These are phyloP conservation scores for Galerucella calmariensis DNA, from an alignment of 2,888 invertebrate species.

Conservation along the genomic window DNA sequence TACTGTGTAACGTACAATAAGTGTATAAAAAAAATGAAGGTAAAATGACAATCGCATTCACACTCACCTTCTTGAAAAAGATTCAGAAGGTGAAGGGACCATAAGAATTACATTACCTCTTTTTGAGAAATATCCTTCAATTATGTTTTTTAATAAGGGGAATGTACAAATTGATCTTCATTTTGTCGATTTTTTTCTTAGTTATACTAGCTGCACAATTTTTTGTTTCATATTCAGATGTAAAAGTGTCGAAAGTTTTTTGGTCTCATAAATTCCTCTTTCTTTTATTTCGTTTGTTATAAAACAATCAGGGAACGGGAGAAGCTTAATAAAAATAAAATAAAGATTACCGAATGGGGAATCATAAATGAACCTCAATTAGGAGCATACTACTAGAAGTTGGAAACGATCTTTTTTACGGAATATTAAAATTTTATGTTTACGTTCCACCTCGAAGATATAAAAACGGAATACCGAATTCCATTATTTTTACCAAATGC, in stretches of 20 bases:
- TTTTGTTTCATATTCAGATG: no score
- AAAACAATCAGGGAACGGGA: not conserved
- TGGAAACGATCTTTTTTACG: slow-evolving; percentile 29
- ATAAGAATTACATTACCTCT: no score
- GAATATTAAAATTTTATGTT: slow-evolving; percentile 37
- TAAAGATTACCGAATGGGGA: slow-evolving; percentile 9
- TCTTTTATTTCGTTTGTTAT: not conserved
- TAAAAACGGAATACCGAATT: slow-evolving; percentile 30
- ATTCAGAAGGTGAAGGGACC: no score
- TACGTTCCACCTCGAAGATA: slow-evolving; percentile 26
- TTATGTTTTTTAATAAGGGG: no score
- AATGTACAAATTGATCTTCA: no score
- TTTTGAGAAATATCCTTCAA: no score
- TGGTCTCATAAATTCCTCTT: not conserved
- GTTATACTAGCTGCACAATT: no score
- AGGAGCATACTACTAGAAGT: slow-evolving; percentile 13
- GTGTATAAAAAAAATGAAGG: no score
- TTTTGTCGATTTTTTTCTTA: no score
- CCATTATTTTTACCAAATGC: slow-evolving; percentile 34
- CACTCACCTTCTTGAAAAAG: no score
- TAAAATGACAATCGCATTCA: no score
- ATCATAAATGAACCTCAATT: slow-evolving; percentile 27
- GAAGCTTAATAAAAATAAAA: slow-evolving; percentile 15
- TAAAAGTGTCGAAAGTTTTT: not conserved
- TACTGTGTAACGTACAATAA: no score